Evolutionary conservation across 64 coral and sea anemone species (phyloP).

Genomic region (Anthopleura sola): DNA sequence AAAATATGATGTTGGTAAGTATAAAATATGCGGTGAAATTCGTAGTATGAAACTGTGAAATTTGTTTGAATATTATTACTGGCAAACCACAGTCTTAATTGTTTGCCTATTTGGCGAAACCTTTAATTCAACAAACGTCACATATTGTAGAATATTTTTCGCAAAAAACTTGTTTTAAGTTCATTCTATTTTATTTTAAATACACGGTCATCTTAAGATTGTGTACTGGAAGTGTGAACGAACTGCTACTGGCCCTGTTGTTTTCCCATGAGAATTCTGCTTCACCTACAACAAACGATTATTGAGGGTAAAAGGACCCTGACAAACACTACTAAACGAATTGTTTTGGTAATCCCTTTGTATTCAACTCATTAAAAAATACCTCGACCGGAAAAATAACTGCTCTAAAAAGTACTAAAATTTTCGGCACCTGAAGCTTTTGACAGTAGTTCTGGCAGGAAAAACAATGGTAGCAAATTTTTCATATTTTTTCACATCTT

Average conservation of each 20-base stretch:
- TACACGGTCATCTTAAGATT: background rate
- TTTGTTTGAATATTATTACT: background rate
- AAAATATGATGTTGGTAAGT: conserved; percentile 61
- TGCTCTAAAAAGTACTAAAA: background rate
- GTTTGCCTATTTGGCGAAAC: background rate
- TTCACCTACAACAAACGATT: background rate
- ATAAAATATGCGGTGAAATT: background rate
- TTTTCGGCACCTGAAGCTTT: background rate
- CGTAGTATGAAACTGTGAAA: background rate
- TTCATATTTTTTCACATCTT: too few relatives aligned
- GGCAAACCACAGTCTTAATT: background rate
- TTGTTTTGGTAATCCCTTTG: conserved; percentile 6
- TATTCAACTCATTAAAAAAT: conserved; percentile 1
- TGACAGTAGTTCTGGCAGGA: too few relatives aligned
- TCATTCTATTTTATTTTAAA: background rate
- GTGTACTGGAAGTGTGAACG: background rate
- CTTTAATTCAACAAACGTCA: background rate
- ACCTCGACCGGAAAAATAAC: background rate
- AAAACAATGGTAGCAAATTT: too few relatives aligned
- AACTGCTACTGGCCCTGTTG: background rate
- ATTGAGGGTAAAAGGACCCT: background rate
- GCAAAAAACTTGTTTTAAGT: background rate
- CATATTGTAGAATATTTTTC: background rate
- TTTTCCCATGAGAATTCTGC: background rate
- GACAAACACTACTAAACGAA: background rate